Evolutionary conservation across 2,797 vertebrate species (phyloP).

Genomic region (Erethizon dorsatum): DNA sequence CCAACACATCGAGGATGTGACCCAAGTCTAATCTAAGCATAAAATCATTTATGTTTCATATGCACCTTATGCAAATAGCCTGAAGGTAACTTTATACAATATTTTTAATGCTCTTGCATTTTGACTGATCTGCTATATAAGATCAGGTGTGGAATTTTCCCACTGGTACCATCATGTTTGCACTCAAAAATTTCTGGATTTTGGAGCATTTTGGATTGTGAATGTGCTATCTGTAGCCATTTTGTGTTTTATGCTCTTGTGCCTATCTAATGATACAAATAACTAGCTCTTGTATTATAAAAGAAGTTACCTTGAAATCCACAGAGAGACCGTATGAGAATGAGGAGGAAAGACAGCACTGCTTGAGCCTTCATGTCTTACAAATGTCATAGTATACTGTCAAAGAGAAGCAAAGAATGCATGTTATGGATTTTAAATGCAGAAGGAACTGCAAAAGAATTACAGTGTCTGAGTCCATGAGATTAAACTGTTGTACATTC

Average conservation of each 20-base stretch:
- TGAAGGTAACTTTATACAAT: background rate
- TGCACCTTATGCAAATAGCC: background rate
- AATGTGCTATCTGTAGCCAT: background rate
- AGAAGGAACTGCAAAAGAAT: conserved; percentile 39
- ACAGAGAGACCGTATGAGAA: background rate
- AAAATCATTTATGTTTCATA: background rate
- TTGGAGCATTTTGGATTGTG: background rate
- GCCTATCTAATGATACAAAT: background rate
- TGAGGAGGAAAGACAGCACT: background rate
- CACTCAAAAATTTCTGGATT: background rate
- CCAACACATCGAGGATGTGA: no score
- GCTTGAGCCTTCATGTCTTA: conserved; percentile 67
- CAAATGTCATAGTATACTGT: background rate
- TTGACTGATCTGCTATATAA: background rate
- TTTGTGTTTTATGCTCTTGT: background rate
- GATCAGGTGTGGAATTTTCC: background rate
- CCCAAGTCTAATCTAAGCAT: background rate
- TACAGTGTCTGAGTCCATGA: background rate
- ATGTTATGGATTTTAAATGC: conserved; percentile 37
- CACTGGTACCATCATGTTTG: background rate
- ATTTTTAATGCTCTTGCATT: background rate
- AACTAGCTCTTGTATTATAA: background rate
- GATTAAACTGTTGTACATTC: background rate
- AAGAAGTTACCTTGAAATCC: conserved; percentile 67
- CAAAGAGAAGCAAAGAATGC: conserved; percentile 35